These are phyloP conservation scores for Tonatia bakeri DNA, from an alignment of 2,113 vertebrate species.

Conservation along the genomic window DNA sequence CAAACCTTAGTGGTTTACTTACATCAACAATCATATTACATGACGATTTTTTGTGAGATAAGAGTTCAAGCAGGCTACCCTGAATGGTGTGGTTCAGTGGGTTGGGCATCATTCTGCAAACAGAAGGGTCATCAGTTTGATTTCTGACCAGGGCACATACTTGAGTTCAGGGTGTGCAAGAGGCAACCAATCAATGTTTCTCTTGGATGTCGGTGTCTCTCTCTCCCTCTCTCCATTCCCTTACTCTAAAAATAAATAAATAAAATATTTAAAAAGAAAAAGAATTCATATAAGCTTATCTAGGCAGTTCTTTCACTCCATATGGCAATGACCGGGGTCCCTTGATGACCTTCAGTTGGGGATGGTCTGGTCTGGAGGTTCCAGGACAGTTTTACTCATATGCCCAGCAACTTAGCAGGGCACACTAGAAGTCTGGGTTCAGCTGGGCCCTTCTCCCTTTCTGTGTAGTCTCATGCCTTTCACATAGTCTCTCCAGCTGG, in stretches of 20 bases:
- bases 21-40: not conserved
- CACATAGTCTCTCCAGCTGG: not conserved
- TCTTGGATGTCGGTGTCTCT: no score
- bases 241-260: no score
- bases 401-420: not conserved
- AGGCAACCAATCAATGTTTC: no score
- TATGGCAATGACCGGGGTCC: not conserved
- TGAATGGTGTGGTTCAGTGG: no score
- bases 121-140: no score
- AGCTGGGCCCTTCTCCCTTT: not conserved
- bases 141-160: no score
- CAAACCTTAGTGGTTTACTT: not conserved
- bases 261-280: no score
- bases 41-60: not conserved
- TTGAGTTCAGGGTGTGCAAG: no score
- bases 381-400: not conserved
- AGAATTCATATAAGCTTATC: not conserved
- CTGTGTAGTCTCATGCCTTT: not conserved
- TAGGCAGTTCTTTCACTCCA: not conserved
- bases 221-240: no score
- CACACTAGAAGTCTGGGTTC: not conserved
- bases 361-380: not conserved
- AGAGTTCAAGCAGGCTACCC: not conserved
- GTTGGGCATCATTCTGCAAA: no score
- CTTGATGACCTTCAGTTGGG: not conserved